A percentile compares a stretch with the other conserved stretches of the same genome.
Evolutionary conservation across 2,113 vertebrate species (phyloP).

Genomic region (Formicarius rufipectus): DNA sequence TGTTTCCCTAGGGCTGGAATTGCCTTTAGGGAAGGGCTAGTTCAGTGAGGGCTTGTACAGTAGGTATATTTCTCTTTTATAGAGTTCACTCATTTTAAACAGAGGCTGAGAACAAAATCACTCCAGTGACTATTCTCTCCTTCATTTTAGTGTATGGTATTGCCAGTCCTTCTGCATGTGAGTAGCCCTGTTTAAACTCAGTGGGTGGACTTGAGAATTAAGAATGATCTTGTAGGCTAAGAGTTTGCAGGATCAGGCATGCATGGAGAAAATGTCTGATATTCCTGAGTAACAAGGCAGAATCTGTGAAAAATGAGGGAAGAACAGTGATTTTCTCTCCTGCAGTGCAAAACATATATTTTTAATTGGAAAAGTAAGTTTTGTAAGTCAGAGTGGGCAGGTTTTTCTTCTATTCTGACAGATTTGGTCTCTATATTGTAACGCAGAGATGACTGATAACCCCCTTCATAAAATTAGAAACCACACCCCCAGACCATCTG

Average conservation of each 20-base stretch:
- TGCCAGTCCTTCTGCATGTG: conserved; percentile 19
- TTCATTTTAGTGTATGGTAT: not conserved
- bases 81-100: not conserved
- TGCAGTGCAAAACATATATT: not conserved
- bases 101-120: not conserved
- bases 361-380: conserved; percentile 60
- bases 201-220: conserved; percentile 50
- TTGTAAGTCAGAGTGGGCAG: conserved; percentile 51
- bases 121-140: not conserved
- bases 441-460: conserved; percentile 60
- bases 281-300: conserved; percentile 10
- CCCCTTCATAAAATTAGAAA: conserved; percentile 73
- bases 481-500: conserved; percentile 70
- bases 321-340: conserved; percentile 22
- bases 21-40: not conserved
- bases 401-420: conserved; percentile 60
- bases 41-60: not conserved
- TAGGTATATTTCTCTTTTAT: not conserved
- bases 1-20: not conserved
- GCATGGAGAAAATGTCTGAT: conserved; percentile 49
- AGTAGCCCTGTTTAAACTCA: conserved; percentile 57
- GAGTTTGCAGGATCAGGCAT: conserved; percentile 48
- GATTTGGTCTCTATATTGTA: conserved; percentile 67
- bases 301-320: conserved; percentile 13
- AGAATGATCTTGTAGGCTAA: conserved; percentile 34